Percentiles rank a stretch among this genome's conserved stretches.
phyloP scores from a whole-genome alignment of 2,797 vertebrate genomes.

The Argyrosomus regius region DNA sequence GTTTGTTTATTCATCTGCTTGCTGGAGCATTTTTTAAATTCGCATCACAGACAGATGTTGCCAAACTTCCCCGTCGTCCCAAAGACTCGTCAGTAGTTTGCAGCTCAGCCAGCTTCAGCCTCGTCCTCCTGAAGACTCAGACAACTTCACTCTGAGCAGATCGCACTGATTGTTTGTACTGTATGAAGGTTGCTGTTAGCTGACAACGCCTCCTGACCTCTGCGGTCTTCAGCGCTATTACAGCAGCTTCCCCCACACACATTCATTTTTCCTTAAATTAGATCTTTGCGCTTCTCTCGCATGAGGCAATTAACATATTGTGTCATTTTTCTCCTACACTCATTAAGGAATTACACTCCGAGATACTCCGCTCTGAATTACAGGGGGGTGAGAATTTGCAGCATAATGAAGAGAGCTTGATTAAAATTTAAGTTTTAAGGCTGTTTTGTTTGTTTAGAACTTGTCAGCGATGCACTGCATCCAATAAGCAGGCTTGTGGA shows the following conservation, averaged over 20 bases:
- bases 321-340: constrained; percentile 53
- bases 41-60: constrained; percentile 17
- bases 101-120: not conserved
- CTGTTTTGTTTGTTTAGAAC: constrained; percentile 67
- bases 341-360: constrained; percentile 65
- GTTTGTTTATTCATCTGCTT: not conserved
- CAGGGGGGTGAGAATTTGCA: constrained; percentile 23
- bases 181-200: not conserved
- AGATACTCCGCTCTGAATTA: constrained; percentile 59
- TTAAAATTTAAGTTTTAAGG: constrained; percentile 75
- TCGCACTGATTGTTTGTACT: not conserved
- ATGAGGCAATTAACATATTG: constrained; percentile 72
- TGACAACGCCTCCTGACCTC: constrained; percentile 57
- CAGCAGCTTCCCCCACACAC: constrained; percentile 49
- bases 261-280: constrained; percentile 71
- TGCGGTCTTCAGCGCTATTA: constrained; percentile 26
- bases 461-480: constrained; percentile 33
- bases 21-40: not conserved
- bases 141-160: constrained; percentile 13
- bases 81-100: constrained; percentile 4
- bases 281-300: constrained; percentile 67
- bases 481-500: constrained; percentile 41
- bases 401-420: constrained; percentile 68
- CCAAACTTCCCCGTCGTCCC: not conserved
- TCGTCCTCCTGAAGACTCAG: not conserved